These are phyloP conservation scores for Cottus gobio DNA, from an alignment of 2,113 vertebrate genomes.

Conservation along the genomic window DNA sequence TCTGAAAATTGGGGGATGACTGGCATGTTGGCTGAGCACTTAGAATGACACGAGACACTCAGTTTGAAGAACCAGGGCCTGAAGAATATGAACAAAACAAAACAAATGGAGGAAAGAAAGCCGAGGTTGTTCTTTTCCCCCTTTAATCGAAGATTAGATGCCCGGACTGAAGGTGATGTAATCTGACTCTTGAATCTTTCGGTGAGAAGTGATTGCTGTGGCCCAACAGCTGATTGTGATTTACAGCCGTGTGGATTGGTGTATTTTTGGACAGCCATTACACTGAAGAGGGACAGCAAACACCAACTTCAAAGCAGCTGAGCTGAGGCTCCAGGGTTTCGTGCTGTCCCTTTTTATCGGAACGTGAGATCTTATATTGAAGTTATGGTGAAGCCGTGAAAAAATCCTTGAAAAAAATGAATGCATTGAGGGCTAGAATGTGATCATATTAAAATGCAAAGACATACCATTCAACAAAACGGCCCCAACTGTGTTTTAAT, in stretches of 20 bases:
- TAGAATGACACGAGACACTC: constrained; percentile 28
- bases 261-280: constrained; percentile 55
- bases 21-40: constrained; percentile 43
- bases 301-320: constrained; percentile 43
- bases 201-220: constrained; percentile 69
- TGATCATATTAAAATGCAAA: neutral
- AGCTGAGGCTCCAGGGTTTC: constrained; percentile 22
- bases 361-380: constrained; percentile 20
- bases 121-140: constrained; percentile 49
- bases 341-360: constrained; percentile 12
- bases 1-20: constrained; percentile 23
- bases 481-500: constrained; percentile 7
- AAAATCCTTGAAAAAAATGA: neutral
- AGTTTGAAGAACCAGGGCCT: too few relatives aligned
- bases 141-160: constrained; percentile 76
- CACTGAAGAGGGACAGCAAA: constrained; percentile 36
- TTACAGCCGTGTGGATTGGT: constrained; percentile 57
- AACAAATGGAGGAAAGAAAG: constrained; percentile 40
- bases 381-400: neutral
- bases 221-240: constrained; percentile 74
- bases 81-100: constrained; percentile 16
- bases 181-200: constrained; percentile 71
- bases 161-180: constrained; percentile 72
- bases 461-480: neutral
- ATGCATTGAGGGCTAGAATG: neutral